Base-by-base conservation (phyloP, 2,113 vertebrate genomes). In the Blennius ocellaris region DNA sequence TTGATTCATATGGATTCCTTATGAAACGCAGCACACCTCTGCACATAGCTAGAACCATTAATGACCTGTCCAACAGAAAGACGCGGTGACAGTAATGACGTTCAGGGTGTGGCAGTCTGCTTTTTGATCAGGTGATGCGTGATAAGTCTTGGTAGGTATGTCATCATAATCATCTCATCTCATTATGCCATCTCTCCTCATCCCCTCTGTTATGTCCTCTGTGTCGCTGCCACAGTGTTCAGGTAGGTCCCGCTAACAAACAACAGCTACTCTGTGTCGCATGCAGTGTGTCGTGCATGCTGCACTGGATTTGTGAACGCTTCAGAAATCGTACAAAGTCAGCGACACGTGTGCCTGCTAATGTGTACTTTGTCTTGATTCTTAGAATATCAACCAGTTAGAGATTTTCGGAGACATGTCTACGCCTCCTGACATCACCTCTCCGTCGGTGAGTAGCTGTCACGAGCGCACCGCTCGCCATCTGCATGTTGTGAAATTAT, bases 361-460 rank as follows among this genome's bases (percentile, higher is more conserved):
- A 41, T 51, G 8, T 81, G 12, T 53, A 0, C 36, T 75, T 16
- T 85, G 48, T 89, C 12, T 8, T 88, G 60, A 41, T 90, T 75
- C 64, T 71, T 94, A 99, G 97, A 98, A 97, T 94, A 96, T 99
- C 94, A 97, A 96, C 94, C 97, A 99, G 87, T 94, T 99, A 95
- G 97, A 98, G 93, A 95, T 99, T 92, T 99, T 99, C 86, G 97
- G 97, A 92, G 97, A 99, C 93, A 99, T 99, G 97, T 99, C 97
- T 55, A 99, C 97, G 70, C 97, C 97, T 78, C 97, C 97, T 83
- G 97, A 99, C 92, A 95, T 99, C 94, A 97, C 96, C 78, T 98
- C 97, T 87, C 97, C 97, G 76, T 97, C 97, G 6, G 97, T 99
- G 93, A 97, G 97, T 95, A 86, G 40, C 55, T 11, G 30, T 48